Evolutionary conservation across 2,113 vertebrate species (phyloP).

Genomic region (Ceuthmochares aereus): DNA sequence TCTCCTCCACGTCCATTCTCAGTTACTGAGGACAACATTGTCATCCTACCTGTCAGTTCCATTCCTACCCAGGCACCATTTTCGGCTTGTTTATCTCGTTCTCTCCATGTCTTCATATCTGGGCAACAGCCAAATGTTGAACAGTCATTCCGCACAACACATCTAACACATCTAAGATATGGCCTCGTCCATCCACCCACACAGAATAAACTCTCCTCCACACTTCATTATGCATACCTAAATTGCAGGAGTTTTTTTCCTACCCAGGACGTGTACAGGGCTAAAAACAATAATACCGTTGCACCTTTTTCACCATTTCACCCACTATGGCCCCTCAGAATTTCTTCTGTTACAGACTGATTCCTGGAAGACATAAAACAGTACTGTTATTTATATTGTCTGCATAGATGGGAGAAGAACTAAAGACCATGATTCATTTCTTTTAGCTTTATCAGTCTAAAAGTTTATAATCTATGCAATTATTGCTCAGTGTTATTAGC

Average conservation of each 20-base stretch:
- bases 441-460: not conserved
- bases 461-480: not conserved
- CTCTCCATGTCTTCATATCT: not conserved
- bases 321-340: not conserved
- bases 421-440: not conserved
- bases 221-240: rapidly evolving
- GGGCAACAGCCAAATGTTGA: not conserved
- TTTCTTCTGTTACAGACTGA: not conserved
- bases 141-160: not conserved
- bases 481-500: not conserved
- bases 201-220: not conserved
- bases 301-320: not conserved
- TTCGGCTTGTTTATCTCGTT: not conserved
- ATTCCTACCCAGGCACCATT: not conserved
- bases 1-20: not conserved
- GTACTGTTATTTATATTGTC: not conserved
- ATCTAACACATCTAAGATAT: not conserved
- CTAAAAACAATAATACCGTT: not conserved
- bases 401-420: not conserved
- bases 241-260: not conserved
- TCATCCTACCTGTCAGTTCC: not conserved
- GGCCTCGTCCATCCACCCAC: not conserved
- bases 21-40: not conserved
- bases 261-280: not conserved
- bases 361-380: not conserved